Conservation (phyloP, 2,888 invertebrate species). For the Chrysopilus asiliformis region DNA sequence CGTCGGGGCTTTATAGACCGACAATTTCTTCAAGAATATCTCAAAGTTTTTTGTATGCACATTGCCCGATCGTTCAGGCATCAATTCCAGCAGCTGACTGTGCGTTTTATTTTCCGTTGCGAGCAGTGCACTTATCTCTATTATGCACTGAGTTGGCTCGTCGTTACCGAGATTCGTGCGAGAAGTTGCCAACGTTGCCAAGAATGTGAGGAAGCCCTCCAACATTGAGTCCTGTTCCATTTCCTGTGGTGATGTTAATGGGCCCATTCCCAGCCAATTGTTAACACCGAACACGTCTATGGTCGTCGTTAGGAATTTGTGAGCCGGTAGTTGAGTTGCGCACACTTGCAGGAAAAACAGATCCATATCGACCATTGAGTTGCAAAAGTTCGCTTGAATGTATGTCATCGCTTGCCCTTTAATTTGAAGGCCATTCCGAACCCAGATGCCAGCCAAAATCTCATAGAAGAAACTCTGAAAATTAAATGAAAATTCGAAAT, state of each 20-base stretch:
- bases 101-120: conserved; percentile 93
- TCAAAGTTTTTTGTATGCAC: conserved; percentile 82
- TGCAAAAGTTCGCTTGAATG: conserved; percentile 96
- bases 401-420: conserved; percentile 99
- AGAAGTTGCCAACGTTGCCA: conserved; percentile 76
- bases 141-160: conserved; percentile 53
- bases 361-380: conserved; percentile 97
- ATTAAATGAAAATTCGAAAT: conserved; percentile 5
- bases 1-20: conserved; percentile 73
- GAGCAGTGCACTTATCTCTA: conserved; percentile 86
- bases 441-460: conserved; percentile 89
- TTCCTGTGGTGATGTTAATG: conserved; percentile 53
- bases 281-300: conserved; percentile 84
- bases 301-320: conserved; percentile 72
- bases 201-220: conserved; percentile 81
- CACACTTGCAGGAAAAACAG: conserved; percentile 89
- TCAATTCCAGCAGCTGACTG: conserved; percentile 84
- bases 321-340: conserved; percentile 74
- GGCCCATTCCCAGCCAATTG: conserved; percentile 71
- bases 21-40: conserved; percentile 66
- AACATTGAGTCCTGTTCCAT: conserved; percentile 85
- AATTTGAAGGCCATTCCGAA: conserved; percentile 92
- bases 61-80: conserved; percentile 93
- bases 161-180: conserved; percentile 65
- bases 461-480: conserved; percentile 85